Evolutionary conservation across 92 coral and sea anemone genomes (phyloP), one percentile per base, ranked within the genome.

Genomic region (Phymanthus crucifer): DNA sequence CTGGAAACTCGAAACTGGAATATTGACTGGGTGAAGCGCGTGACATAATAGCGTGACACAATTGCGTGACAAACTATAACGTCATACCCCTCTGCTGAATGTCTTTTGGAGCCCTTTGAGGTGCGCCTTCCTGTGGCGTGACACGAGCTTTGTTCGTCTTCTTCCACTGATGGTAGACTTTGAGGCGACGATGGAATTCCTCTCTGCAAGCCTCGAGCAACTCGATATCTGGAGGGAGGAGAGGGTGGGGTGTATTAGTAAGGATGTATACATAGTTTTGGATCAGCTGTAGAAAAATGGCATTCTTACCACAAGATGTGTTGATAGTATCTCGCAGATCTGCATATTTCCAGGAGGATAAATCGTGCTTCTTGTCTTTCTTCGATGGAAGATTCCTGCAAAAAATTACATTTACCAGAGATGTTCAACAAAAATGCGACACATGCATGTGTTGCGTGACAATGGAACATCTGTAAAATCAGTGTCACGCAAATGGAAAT

Each of bases 91-190:
- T 79, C 52, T 70, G 66, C 76, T 91, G 81, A 54, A 95, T 85
- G 70, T 95, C 99, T 83, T 95, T 97, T 4, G 99, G 99, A 0
- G 98, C 99, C 75, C 99, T 90, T 73, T 95, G 99, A 14, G 88
- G 81, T 1, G 79, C 87, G 40, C 93, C 94, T 66, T 89, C 83
- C 13, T 81, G 72, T 38, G 93, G 83, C 31, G 97, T 75, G 32
- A 75, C 92, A 34, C 95, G 95, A 16, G 98, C 92, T 73, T 93
- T 93, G 89, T 95, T 95, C 34, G 86, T 88, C 68, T 95, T 95
- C 86, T 91, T 95, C 99, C 99, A 95, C 35, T 95, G 99, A 85
- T 95, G 99, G 68, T 95, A 95, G 33, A 95, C 99, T 81, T 95
- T 95, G 4, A 95, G 90, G 32, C 99, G 94, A 14, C 99, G 96